These are phyloP conservation scores for Lampropteryx suffumata DNA, from an alignment of 2,888 invertebrate genomes.

Conservation along the genomic window DNA sequence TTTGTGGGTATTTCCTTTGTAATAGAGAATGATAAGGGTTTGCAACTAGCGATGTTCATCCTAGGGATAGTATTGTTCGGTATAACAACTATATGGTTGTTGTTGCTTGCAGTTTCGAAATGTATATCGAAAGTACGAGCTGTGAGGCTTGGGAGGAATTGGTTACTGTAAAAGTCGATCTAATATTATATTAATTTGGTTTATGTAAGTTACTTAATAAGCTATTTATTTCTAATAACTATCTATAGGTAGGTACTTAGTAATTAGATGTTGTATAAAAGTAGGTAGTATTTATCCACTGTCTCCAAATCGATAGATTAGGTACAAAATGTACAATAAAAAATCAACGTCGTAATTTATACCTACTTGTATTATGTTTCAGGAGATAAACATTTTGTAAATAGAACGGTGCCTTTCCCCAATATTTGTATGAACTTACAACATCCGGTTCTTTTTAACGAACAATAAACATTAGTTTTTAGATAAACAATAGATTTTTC, in stretches of 20 bases:
- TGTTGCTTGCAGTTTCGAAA: constrained; percentile 54
- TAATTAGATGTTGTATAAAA: no score
- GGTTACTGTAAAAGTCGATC: constrained; percentile 16
- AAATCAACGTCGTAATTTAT: no score
- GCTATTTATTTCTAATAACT: no score
- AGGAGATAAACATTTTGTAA: not conserved
- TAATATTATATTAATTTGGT: not conserved
- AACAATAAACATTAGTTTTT: no score
- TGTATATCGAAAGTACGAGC: constrained; percentile 59
- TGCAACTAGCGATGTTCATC: constrained; percentile 61
- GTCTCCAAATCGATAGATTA: not conserved
- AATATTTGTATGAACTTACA: not conserved
- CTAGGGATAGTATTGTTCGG: constrained; percentile 53
- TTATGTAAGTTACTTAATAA: no score
- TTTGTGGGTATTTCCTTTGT: constrained; percentile 56
- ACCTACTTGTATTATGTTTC: not conserved
- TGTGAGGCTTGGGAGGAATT: constrained; percentile 46
- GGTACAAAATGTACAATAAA: no score
- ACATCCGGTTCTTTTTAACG: constrained; percentile 1
- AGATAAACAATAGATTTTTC: not conserved
- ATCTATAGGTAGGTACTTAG: no score
- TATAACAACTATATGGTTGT: constrained; percentile 61
- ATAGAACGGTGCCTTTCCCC: not conserved
- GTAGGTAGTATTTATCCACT: not conserved
- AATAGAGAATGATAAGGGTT: constrained; percentile 52